Base-by-base conservation (phyloP, 2,888 invertebrate genomes). In the Aspidiotus rigidus region DNA sequence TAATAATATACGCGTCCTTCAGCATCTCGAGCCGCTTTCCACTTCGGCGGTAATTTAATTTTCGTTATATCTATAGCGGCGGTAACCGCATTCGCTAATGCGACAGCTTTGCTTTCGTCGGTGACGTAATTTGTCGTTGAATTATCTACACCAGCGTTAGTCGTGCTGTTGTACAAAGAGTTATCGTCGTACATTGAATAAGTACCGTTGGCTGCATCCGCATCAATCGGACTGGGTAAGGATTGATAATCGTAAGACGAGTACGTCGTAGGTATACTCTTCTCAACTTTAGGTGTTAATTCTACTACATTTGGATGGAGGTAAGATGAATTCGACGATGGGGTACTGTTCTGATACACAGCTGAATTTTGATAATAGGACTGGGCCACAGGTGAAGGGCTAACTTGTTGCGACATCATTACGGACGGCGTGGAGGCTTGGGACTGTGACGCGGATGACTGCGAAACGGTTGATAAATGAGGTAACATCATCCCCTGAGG, bases 1-100 rank as follows among this genome's bases (percentile, higher is more conserved):
- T 95, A 98, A 80, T 93, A 98, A 79, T 95, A 97, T 0, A 87
- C 84, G 73, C 93, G 84, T 0, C 95, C 95, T 67, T 88, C 86
- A 3, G 83, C 79, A 77, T 95, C 94, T 72, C 84, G 82, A 0
- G 91, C 89, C 74, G 86, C 87, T 75, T 90, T 89, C 97, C 97
- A 98, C 76, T 88, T 84, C 0, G 88, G 87, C 0, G 93, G 93
- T 70, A 95, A 79, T 16, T 60, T 60, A 39, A 57, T 39, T 15
- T 67, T 49, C 39, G 28, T 11, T 10, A 57, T 7, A 8, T 57
- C 66, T 2, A 3, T 28, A 10, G 49, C 53, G 60, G 9, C 17
- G n/a, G 60, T 28, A 42, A 60, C 53, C 2, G 59, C 49, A 13
- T 15, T 44, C n/a, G n/a, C 53, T 28, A 49, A n/a, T n/a, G 49